Base-by-base conservation (phyloP, 1,140 invertebrate genomes). In the Dinothrombium tinctorium region DNA sequence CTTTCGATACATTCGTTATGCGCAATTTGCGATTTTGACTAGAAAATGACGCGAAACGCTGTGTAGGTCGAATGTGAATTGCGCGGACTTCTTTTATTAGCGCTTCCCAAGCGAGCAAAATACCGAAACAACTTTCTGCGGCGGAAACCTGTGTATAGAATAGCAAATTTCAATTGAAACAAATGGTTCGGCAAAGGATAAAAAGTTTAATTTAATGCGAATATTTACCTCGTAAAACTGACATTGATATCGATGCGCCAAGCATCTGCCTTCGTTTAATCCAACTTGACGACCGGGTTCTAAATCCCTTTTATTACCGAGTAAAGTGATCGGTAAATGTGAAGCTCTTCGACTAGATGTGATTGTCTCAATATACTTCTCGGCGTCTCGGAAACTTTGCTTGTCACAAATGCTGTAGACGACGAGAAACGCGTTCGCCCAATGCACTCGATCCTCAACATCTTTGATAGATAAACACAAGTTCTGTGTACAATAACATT, bases 91-190 rank as follows among this genome's bases (percentile, higher is more conserved):
- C 75, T 26, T 53, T 31, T 14, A 62, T 45, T 8, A 81, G 59
- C 4, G 72, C 72, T 49, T 79, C 76, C 56, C 81, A 82, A 2
- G 75, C 75, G 33, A 78, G 59, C 25, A 70, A 72, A 0, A 78
- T 74, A 20, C 75, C 75, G 1, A 74, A 69, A 41, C 67, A 71
- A 54, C 72, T 75, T 53, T 80, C 76, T 12, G 77, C 77, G 9
- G 76, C 76, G 39, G 75, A 78, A 42, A 82, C 76, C 57, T 81
- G 77, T n/a, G n/a, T n/a, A 56, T 76, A 80, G 56, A 80, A 81
- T 53, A 77, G 76, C 76, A 24, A 78, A 49, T 53, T 78, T 74
- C 48, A 76, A 28, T 8, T 28, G n/a, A n/a, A n/a, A 28, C 7
- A 28, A 28, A 28, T 8, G n/a, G 7, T 8, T 28, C 7, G 7